Base-by-base conservation (phyloP, 2,797 vertebrate genomes). In the Tarsius wallacei region DNA sequence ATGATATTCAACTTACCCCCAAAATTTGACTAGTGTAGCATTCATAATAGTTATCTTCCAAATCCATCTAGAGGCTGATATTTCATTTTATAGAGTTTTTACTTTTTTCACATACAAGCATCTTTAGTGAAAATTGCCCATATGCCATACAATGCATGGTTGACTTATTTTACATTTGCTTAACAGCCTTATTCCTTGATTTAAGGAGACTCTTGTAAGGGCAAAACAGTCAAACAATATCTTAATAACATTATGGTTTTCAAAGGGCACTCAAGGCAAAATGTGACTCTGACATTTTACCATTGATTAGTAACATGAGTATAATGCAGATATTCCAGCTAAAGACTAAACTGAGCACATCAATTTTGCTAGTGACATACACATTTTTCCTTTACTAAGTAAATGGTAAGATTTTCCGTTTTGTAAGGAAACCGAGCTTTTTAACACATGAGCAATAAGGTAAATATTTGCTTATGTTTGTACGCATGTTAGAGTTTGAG, bases 101-200 rank as follows among this genome's bases (percentile, higher is more conserved):
- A 80, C 68, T 98, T 98, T 97, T 97, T 96, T 63, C 86, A 53
- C 92, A 94, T 94, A 89, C 87, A 97, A 98, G 96, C 42, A 96
- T 95, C 63, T 96, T 96, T 95, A 97, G 97, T 95, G 80, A 90
- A 98, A 98, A 98, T 97, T 97, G 73, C 93, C 94, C 78, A 71
- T 94, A 91, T 97, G 83, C 68, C 57, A 61, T 95, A 74, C 4
- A 88, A 9, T 70, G 2, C 3, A 49, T 61, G 85, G 66, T 93
- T 98, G 88, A 98, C 94, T 98, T 98, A 94, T 92, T 98, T 98
- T 98, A 93, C 85, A 97, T 97, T 98, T 98, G 51, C 88, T 97
- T 97, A 96, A 96, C 91, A 96, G 90, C 89, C 97, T 97, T 59
- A 93, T 97, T 95, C 96, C 81, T 76, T 97, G 90, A 97, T 71